Conservation (phyloP, 1,140 invertebrate species). For the Steinernema khuongi region DNA sequence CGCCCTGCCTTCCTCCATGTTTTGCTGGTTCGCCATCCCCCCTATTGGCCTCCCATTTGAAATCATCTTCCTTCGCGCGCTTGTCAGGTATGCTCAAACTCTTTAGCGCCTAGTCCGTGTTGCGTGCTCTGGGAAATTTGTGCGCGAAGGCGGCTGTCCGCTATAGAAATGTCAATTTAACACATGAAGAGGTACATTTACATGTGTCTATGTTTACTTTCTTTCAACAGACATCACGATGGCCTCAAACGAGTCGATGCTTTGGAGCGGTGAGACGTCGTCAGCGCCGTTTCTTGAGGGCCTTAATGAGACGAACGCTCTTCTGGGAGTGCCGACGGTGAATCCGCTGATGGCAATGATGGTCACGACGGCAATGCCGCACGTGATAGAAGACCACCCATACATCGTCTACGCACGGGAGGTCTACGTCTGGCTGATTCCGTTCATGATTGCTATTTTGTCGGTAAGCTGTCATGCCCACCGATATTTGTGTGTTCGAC, state of each 20-base stretch:
- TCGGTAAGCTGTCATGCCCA: too few relatives aligned
- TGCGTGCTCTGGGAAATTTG: too few relatives aligned
- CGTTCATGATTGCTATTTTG: slow-evolving; percentile 39
- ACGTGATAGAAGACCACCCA: neutral
- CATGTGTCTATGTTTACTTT: neutral
- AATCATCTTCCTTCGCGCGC: too few relatives aligned
- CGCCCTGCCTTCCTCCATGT: too few relatives aligned
- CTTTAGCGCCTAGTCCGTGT: too few relatives aligned
- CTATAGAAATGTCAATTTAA: too few relatives aligned
- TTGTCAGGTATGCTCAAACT: too few relatives aligned
- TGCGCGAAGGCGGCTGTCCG: too few relatives aligned
- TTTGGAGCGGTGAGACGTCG: neutral
- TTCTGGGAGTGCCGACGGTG: neutral
- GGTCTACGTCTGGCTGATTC: slow-evolving; percentile 43
- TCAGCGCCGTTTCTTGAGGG: neutral
- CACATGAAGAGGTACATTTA: too few relatives aligned
- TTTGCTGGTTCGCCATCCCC: too few relatives aligned
- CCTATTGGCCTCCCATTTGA: too few relatives aligned
- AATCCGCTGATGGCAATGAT: slow-evolving; percentile 1
- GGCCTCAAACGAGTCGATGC: neutral
- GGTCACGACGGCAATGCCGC: neutral
- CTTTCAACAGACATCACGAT: neutral
- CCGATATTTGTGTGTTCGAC: too few relatives aligned
- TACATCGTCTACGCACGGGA: neutral
- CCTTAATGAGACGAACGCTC: neutral